Evolutionary conservation across 2,888 invertebrate genomes (phyloP).

Genomic region (Agrochola lota): DNA sequence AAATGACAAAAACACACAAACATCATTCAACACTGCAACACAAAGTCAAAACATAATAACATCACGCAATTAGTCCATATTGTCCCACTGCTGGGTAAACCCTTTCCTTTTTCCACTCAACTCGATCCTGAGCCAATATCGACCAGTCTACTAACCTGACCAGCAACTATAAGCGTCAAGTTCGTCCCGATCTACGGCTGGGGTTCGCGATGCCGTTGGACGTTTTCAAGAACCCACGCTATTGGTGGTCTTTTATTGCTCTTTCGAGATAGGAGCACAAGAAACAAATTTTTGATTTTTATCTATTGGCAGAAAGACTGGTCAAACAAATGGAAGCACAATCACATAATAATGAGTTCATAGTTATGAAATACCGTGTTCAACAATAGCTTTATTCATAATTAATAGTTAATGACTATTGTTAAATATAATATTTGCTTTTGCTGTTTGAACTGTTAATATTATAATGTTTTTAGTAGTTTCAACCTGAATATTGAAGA

Average conservation of each 20-base stretch:
- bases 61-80: too few species aligned
- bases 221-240: too few species aligned
- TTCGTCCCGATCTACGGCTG: too few species aligned
- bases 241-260: neutral
- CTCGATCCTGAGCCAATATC: too few species aligned
- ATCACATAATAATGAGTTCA: slow-evolving; percentile 8
- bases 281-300: neutral
- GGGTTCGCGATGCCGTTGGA: too few species aligned
- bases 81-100: too few species aligned
- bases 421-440: slow-evolving; percentile 42
- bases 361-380: slow-evolving; percentile 22
- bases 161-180: too few species aligned
- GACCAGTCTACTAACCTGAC: too few species aligned
- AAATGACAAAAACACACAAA: too few species aligned
- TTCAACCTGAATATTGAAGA: slow-evolving; percentile 41
- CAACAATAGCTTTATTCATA: slow-evolving; percentile 28
- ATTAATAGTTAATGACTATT: slow-evolving; percentile 37
- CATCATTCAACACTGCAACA: too few species aligned
- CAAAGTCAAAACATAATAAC: too few species aligned
- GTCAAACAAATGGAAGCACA: neutral
- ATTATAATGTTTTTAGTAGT: slow-evolving; percentile 35
- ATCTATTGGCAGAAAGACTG: neutral
- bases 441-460: slow-evolving; percentile 35
- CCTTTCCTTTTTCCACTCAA: too few species aligned
- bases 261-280: neutral